phyloP scores from a whole-genome alignment of 2,113 vertebrate genomes.

The Nycticorax nycticorax region DNA sequence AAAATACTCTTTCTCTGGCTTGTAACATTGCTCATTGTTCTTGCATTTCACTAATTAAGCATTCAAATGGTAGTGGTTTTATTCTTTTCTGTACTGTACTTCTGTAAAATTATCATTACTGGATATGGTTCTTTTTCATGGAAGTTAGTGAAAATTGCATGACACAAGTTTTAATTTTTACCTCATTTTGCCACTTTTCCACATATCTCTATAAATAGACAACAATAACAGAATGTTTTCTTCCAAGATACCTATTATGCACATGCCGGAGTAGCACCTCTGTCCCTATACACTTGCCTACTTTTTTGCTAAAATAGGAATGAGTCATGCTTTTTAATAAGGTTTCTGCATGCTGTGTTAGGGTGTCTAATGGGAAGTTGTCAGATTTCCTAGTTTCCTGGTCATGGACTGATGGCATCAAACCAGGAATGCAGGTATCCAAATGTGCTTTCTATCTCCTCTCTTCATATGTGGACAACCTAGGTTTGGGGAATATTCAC shows the following conservation, averaged over 20 bases:
- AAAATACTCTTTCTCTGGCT: background rate
- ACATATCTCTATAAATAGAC: background rate
- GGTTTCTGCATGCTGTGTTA: background rate
- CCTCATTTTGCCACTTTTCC: background rate
- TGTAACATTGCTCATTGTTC: background rate
- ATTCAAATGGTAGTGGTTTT: background rate
- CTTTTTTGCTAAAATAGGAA: background rate
- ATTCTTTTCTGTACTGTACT: background rate
- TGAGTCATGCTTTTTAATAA: background rate
- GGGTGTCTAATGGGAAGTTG: background rate
- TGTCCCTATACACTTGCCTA: background rate
- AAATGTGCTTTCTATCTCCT: background rate
- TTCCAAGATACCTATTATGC: background rate
- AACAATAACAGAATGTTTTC: background rate
- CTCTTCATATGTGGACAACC: background rate
- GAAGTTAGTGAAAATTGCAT: background rate
- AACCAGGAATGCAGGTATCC: background rate
- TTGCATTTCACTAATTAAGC: background rate
- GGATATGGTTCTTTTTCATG: background rate
- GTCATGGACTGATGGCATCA: background rate
- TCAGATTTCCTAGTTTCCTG: conserved; percentile 39
- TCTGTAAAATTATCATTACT: background rate
- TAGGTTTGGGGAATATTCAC: background rate
- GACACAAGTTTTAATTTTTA: background rate
- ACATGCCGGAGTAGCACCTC: background rate